These are phyloP conservation scores for Lepidonotus clava DNA, from an alignment of 2,888 invertebrate genomes.

Conservation along the genomic window DNA sequence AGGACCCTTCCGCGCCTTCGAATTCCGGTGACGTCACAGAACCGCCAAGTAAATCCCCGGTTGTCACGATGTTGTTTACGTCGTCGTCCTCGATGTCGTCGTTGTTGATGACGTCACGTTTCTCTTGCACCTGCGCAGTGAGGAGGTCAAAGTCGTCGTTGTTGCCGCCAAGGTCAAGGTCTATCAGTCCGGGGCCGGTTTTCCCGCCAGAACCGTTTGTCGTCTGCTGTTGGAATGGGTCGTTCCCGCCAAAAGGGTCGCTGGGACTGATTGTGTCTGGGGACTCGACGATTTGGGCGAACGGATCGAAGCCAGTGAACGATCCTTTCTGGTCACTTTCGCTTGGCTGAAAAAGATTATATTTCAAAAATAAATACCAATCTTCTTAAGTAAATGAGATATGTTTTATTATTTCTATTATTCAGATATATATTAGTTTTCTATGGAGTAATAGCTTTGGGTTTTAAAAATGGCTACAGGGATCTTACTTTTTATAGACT, in stretches of 20 bases:
- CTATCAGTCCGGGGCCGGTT: neutral
- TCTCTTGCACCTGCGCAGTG: neutral
- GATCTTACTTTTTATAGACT: no score
- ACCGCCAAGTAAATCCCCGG: slow-evolving; percentile 7
- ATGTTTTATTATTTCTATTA: no score
- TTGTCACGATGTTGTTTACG: neutral
- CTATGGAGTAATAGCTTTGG: no score
- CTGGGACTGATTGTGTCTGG: slow-evolving; percentile 39
- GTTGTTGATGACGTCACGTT: neutral
- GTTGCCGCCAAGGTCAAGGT: neutral
- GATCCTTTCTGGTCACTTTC: slow-evolving; percentile 27
- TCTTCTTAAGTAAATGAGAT: no score
- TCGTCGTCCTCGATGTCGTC: neutral
- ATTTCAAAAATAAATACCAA: no score
- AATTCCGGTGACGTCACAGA: neutral
- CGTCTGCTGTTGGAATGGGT: slow-evolving; percentile 16
- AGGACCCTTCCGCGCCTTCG: slow-evolving; percentile 33
- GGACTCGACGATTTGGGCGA: slow-evolving; percentile 44
- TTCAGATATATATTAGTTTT: no score
- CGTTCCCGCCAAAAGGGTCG: slow-evolving; percentile 24
- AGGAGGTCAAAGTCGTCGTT: slow-evolving; percentile 12
- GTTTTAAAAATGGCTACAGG: no score
- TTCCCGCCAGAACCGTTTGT: neutral
- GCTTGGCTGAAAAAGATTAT: slow-evolving; percentile 28
- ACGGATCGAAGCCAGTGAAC: slow-evolving; percentile 40